Evolutionary conservation across 1,140 invertebrate species (phyloP), one percentile per base, ranked within the genome.

Genomic region (Drosophila kohkoa): DNA sequence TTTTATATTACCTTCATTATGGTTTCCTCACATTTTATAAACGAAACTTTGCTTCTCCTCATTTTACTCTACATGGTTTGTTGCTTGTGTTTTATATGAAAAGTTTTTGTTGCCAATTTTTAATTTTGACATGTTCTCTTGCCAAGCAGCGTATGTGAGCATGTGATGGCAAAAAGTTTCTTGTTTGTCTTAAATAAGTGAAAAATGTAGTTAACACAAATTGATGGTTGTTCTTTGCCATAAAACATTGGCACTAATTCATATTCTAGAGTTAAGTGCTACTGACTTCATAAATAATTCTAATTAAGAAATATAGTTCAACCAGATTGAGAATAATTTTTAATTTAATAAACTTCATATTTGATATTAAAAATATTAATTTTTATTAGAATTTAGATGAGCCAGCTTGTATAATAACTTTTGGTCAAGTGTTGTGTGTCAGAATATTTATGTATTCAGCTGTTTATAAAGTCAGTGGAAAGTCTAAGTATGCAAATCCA

Each of bases 401-500:
- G 32, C 15, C 51, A 57, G 8, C n/a, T 8, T 13, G 35, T 10
- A 65, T 32, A 32, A 54, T 52, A 48, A 25, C 11, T 32, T 35
- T 13, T 62, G 46, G 58, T 54, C 58, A 60, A 25, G 11, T 55
- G 28, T 16, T 13, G 5, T 28, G 35, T 10, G 38, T 13, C 2
- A 41, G 30, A 65, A 75, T 63, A 54, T 54, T 79, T 76, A 70
- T 77, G 71, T 57, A 67, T 79, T 73, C 66, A 66, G 52, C 48
- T 82, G 82, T 51, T 79, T 77, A 74, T 73, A 58, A 79, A 82
- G 71, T 85, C 77, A 70, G 49, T 38, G 35, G 52, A 49, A 60
- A 78, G 58, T 88, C 64, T 16, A 77, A 69, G 55, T 83, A 88
- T 88, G 83, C 81, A 88, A 88, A 88, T 88, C 83, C 77, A 13